These are phyloP conservation scores for Chrysodeixis includens DNA, from an alignment of 2,888 invertebrate genomes.

Conservation along the genomic window DNA sequence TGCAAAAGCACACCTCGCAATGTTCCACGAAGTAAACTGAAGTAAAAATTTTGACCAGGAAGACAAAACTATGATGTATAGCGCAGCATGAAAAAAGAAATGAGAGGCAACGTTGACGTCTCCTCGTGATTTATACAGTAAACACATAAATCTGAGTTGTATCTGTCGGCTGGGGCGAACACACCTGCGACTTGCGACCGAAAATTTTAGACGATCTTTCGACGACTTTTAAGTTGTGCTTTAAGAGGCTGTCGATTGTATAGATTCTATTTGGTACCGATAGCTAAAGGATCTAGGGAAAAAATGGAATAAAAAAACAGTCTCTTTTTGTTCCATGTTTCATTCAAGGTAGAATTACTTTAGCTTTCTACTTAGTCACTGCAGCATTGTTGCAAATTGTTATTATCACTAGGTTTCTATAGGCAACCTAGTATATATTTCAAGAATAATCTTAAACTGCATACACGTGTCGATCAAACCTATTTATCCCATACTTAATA, in stretches of 20 bases:
- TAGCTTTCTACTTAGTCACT: too few relatives aligned
- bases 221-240: not conserved
- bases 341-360: too few relatives aligned
- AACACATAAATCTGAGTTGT: constrained; percentile 90
- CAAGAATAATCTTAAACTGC: too few relatives aligned
- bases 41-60: constrained; percentile 68
- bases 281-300: too few relatives aligned
- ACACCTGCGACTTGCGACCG: constrained; percentile 64
- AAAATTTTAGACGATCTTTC: constrained; percentile 50
- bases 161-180: constrained; percentile 76
- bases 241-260: too few relatives aligned
- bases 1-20: constrained; percentile 20
- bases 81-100: constrained; percentile 81
- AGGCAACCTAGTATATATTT: too few relatives aligned
- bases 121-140: constrained; percentile 87
- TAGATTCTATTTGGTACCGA: too few relatives aligned
- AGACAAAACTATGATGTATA: constrained; percentile 84
- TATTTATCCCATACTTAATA: not conserved
- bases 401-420: too few relatives aligned
- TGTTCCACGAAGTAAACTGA: constrained; percentile 36
- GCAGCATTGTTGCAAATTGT: too few relatives aligned
- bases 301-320: too few relatives aligned
- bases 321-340: too few relatives aligned
- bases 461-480: too few relatives aligned
- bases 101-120: constrained; percentile 72